Conservation (phyloP, 2,888 invertebrate species). For the Calliopum simillimum region DNA sequence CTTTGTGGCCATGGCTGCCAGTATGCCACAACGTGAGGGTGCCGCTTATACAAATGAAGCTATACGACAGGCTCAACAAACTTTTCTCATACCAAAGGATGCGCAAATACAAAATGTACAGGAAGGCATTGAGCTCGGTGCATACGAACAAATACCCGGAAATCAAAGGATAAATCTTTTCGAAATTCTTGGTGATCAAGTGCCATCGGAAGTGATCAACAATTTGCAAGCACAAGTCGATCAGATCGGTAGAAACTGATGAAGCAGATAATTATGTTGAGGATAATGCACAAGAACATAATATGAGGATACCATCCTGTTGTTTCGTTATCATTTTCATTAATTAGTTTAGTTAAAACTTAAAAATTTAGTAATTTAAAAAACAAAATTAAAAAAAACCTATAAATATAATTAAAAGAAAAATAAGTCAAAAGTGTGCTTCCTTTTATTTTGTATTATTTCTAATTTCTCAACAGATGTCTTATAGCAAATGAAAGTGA, state of each 20-base stretch:
- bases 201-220: constrained; percentile 88
- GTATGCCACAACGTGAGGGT: constrained; percentile 76
- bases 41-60: constrained; percentile 87
- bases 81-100: constrained; percentile 85
- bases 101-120: constrained; percentile 89
- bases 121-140: constrained; percentile 87
- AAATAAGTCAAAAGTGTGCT: constrained; percentile 21
- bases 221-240: constrained; percentile 88
- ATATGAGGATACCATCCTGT: constrained; percentile 20
- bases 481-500: not conserved
- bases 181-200: constrained; percentile 86
- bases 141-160: constrained; percentile 87
- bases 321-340: constrained; percentile 34
- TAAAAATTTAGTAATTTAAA: constrained; percentile 39
- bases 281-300: not conserved
- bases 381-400: constrained; percentile 21
- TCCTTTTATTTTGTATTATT: not conserved
- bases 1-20: constrained; percentile 50
- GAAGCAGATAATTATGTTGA: too few relatives aligned
- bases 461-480: not conserved
- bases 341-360: constrained; percentile 36
- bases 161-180: constrained; percentile 86
- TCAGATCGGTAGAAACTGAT: constrained; percentile 78
- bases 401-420: constrained; percentile 23
- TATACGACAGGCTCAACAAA: constrained; percentile 87